Evolutionary conservation across 2,113 vertebrate species (phyloP).

Genomic region (Leptosomus discolor): DNA sequence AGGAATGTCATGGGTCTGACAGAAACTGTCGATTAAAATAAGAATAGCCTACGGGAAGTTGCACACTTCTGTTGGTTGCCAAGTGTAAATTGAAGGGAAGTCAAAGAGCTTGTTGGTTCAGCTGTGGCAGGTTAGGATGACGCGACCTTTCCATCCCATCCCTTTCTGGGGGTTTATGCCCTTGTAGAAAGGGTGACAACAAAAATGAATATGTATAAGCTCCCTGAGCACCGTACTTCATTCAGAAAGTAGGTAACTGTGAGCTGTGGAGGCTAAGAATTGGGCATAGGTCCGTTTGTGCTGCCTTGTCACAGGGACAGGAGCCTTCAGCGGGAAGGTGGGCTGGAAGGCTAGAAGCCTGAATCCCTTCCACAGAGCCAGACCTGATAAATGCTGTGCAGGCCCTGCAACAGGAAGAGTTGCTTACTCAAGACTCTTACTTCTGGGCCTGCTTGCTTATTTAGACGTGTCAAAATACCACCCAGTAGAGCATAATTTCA

Average conservation of each 20-base stretch:
- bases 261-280: neutral
- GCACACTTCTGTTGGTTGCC: neutral
- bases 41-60: constrained; percentile 27
- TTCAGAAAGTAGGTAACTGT: neutral
- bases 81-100: neutral
- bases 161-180: neutral
- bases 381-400: neutral
- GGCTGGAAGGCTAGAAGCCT: neutral
- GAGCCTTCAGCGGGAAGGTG: neutral
- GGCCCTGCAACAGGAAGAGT: neutral
- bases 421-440: neutral
- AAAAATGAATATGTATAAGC: neutral
- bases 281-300: neutral
- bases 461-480: neutral
- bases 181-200: neutral
- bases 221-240: neutral
- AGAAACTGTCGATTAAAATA: constrained; percentile 11
- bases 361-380: neutral
- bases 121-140: neutral
- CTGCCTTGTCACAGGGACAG: neutral
- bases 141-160: neutral
- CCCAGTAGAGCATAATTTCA: neutral
- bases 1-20: neutral
- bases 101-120: constrained; percentile 19
- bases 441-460: neutral